phyloP scores from a whole-genome alignment of 2,888 invertebrate genomes.

The Dasysyrphus tricinctus region DNA sequence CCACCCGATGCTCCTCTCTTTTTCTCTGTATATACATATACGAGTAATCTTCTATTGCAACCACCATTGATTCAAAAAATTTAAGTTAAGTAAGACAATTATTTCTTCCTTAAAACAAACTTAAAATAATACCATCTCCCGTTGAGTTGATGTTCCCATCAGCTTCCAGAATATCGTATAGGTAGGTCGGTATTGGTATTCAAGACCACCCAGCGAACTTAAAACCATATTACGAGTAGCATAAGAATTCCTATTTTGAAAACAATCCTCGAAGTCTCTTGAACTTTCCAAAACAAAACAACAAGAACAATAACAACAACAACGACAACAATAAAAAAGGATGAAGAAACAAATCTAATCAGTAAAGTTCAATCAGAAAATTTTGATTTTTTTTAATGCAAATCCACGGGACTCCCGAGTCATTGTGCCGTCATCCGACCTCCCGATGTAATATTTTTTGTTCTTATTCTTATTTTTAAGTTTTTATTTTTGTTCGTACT shows the following conservation, averaged over 20 bases:
- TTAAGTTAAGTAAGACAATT: not conserved
- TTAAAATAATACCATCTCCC: slow-evolving; percentile 8
- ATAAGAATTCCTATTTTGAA: not conserved
- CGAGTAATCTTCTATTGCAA: too few relatives aligned
- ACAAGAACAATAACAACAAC: not conserved
- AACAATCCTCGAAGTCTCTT: slow-evolving; percentile 1
- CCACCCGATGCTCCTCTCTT: too few relatives aligned
- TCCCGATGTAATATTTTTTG: slow-evolving; percentile 34
- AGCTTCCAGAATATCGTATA: not conserved
- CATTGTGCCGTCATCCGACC: slow-evolving; percentile 30
- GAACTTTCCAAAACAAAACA: slow-evolving; percentile 20
- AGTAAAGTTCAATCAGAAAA: slow-evolving; percentile 57
- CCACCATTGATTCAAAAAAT: not conserved
- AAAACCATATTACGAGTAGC: not conserved
- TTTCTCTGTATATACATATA: too few relatives aligned
- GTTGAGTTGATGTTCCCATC: slow-evolving; percentile 14
- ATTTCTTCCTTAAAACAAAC: slow-evolving; percentile 1
- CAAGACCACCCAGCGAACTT: not conserved
- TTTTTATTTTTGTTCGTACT: slow-evolving; percentile 20
- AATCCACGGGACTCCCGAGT: slow-evolving; percentile 54
- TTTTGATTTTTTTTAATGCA: slow-evolving; percentile 37
- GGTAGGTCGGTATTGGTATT: not conserved
- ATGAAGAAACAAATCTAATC: slow-evolving; percentile 55
- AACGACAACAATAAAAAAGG: not conserved
- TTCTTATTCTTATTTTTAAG: slow-evolving; percentile 35